A percentile compares a stretch with the other conserved stretches of the same genome.
Evolutionary conservation across 2,888 invertebrate species (phyloP).

Genomic region (Tenodera sinensis): DNA sequence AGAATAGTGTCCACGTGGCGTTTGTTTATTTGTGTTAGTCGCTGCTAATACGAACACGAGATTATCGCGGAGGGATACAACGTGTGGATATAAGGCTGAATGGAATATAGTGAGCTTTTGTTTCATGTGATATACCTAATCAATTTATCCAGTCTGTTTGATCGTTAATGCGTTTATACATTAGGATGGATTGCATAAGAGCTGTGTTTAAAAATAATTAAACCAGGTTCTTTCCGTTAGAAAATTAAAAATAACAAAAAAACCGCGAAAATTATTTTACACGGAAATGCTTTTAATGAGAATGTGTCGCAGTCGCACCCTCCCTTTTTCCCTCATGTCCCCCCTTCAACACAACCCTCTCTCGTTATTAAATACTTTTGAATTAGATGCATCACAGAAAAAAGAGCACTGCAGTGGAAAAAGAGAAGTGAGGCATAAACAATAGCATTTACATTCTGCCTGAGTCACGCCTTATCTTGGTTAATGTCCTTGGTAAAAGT

Average conservation of each 20-base stretch:
- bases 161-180: neutral
- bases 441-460: neutral
- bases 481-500: neutral
- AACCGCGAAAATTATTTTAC: neutral
- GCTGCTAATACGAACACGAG: too few relatives aligned
- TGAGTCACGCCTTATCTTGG: neutral
- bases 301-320: neutral
- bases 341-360: neutral
- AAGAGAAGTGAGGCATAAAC: neutral
- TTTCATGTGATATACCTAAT: neutral
- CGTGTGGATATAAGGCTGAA: too few relatives aligned
- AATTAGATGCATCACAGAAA: neutral
- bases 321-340: neutral
- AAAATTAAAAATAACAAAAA: neutral
- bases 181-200: neutral
- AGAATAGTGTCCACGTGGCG: too few relatives aligned
- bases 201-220: neutral
- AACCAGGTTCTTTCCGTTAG: neutral
- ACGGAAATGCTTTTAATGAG: neutral
- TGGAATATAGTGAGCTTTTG: neutral
- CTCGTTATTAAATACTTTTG: neutral
- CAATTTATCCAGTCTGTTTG: neutral
- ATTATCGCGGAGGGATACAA: too few relatives aligned
- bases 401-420: neutral
- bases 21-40: too few relatives aligned